Percentiles rank a stretch among this genome's conserved stretches.
Evolutionary conservation across 2,113 vertebrate species (phyloP).

Genomic region (Rhynchomys soricoides): DNA sequence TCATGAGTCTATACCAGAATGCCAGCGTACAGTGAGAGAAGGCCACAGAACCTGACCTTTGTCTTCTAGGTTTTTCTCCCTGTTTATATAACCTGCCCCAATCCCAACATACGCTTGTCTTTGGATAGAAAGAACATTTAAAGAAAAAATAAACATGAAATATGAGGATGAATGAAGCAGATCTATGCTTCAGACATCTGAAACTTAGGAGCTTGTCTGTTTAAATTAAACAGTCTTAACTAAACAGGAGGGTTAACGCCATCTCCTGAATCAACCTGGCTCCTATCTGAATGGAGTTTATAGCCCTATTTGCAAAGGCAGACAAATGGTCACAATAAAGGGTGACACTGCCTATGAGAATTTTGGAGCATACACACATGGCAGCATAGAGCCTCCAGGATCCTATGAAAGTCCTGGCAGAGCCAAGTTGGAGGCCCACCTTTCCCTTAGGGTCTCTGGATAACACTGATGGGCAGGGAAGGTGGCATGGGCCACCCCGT

Average conservation of each 20-base stretch:
- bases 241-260: background rate
- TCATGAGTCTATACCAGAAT: no score
- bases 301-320: background rate
- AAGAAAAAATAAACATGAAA: background rate
- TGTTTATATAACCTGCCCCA: background rate
- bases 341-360: background rate
- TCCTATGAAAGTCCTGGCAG: background rate
- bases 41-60: background rate
- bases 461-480: background rate
- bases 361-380: background rate
- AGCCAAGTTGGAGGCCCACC: background rate
- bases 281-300: background rate
- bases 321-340: background rate
- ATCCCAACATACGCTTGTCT: background rate
- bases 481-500: no score
- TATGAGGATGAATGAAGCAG: background rate
- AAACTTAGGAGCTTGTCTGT: background rate
- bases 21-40: background rate
- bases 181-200: background rate
- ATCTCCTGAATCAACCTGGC: background rate
- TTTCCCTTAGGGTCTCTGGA: background rate
- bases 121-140: conserved; percentile 8
- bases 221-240: background rate
- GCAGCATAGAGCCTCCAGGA: rapidly evolving
- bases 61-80: background rate